These are phyloP conservation scores for Anas platyrhynchos DNA, from an alignment of 2,113 vertebrate genomes.

Conservation along the genomic window DNA sequence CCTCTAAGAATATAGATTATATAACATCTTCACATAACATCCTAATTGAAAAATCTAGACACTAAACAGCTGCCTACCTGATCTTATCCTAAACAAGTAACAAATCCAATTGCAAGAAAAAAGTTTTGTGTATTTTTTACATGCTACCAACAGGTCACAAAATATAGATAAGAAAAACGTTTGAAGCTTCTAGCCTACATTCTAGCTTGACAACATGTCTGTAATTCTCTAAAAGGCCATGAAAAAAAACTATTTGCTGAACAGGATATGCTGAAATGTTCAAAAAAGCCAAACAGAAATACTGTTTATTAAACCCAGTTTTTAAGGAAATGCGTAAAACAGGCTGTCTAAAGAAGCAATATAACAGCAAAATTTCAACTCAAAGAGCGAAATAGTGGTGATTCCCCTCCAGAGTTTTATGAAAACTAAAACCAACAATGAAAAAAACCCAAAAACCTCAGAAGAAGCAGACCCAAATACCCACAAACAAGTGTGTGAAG, in stretches of 20 bases:
- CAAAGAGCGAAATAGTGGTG: conserved; percentile 4
- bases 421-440: not conserved
- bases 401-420: conserved; percentile 45
- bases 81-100: not conserved
- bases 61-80: not conserved
- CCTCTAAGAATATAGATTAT: not conserved
- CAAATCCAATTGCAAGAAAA: not conserved
- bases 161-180: not conserved
- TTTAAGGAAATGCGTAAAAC: conserved; percentile 49
- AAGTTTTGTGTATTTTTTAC: not conserved
- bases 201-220: not conserved
- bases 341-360: conserved; percentile 60
- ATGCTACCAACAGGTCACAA: not conserved
- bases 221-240: not conserved
- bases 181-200: not conserved
- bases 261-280: not conserved
- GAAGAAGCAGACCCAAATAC: conserved; percentile 77
- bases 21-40: not conserved
- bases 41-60: not conserved
- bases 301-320: not conserved
- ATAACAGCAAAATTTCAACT: conserved; percentile 45
- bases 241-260: not conserved
- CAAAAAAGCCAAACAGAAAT: conserved; percentile 8
- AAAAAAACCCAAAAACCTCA: conserved; percentile 43
- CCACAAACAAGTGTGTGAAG: conserved; percentile 77